Percentiles rank a stretch among this genome's conserved stretches.
Evolutionary conservation across 2,113 vertebrate species (phyloP).

Genomic region (Nothobranchius kuhntae): DNA sequence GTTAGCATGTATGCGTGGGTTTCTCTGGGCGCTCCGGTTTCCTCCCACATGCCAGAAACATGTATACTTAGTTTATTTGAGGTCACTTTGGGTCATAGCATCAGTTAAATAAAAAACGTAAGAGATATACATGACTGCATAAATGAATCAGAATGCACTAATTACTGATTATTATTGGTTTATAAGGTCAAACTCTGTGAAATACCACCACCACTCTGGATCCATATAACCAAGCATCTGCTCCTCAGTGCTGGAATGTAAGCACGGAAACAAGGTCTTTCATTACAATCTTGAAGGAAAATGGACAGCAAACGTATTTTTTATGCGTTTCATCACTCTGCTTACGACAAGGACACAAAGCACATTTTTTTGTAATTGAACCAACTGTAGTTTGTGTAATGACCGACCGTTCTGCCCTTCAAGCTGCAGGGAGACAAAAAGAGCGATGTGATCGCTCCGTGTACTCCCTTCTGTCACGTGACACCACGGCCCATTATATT

Average conservation of each 20-base stretch:
- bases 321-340: conserved; percentile 41
- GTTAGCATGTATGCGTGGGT: too few relatives aligned
- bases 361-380: conserved; percentile 65
- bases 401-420: conserved; percentile 70
- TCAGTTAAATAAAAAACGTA: too few relatives aligned
- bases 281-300: conserved; percentile 35
- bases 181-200: background rate
- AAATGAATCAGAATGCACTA: too few relatives aligned
- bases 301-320: conserved; percentile 27
- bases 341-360: conserved; percentile 61
- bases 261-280: conserved; percentile 22
- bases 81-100: too few relatives aligned
- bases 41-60: too few relatives aligned
- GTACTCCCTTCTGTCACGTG: conserved; percentile 69
- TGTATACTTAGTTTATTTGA: too few relatives aligned
- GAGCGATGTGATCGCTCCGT: conserved; percentile 63
- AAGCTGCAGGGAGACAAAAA: conserved; percentile 53
- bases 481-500: conserved; percentile 74
- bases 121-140: too few relatives aligned
- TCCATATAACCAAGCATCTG: background rate
- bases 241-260: background rate
- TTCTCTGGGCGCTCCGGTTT: too few relatives aligned
- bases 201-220: too few relatives aligned
- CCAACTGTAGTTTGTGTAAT: conserved; percentile 68
- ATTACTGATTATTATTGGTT: too few relatives aligned